Base-by-base conservation (phyloP, 1,140 invertebrate species). In the Pseudachorutes palmiensis region DNA sequence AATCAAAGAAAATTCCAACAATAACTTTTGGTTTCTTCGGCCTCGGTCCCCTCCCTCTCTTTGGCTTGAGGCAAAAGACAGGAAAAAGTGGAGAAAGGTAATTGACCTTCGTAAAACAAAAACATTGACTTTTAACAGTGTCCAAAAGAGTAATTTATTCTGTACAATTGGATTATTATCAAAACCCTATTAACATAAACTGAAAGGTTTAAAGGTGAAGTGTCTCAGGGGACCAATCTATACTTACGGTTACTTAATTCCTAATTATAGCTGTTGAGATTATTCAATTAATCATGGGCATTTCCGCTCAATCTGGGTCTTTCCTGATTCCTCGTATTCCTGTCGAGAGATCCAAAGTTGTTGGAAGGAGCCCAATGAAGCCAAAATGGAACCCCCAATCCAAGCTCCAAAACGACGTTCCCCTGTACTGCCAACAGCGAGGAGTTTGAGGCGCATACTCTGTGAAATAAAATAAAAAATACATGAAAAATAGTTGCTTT, bases 301-400 rank as follows among this genome's bases (percentile, higher is more conserved):
- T 79, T 94, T 95, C 72, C 93, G 83, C 75, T 97, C 94, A 32
- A 97, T 88, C 78, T 94, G 92, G 26, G 85, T 83, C 75, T 94
- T 94, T 1, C 94, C 94, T 0, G 87, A 88, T 77, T 97, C 94
- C 74, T 97, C 93, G 80, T 97, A 97, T 78, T 97, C 94, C 77
- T 95, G 92, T 73, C 92, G 93, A 0, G 91, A 94, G 67, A 97
- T 90, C 94, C 94, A 97, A 90, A 97, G 94, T 80, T 97, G 94
- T 77, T 97, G 94, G 81, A 97, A 97, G 9, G 93, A 92, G 30
- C 94, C 93, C 69, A 97, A 85, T 0, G 93, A 97, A 0, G 91
- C 94, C 29, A 98, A 79, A 71, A 98, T 97, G 0, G 94, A 97
- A 0, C 94, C 94, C 55, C 94, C 94, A 67, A 97, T 96, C 94